A percentile compares a stretch with the other conserved stretches of the same genome.
These are phyloP conservation scores for Rhinichthys osculus DNA, from an alignment of 2,797 vertebrate genomes.

Conservation along the genomic window DNA sequence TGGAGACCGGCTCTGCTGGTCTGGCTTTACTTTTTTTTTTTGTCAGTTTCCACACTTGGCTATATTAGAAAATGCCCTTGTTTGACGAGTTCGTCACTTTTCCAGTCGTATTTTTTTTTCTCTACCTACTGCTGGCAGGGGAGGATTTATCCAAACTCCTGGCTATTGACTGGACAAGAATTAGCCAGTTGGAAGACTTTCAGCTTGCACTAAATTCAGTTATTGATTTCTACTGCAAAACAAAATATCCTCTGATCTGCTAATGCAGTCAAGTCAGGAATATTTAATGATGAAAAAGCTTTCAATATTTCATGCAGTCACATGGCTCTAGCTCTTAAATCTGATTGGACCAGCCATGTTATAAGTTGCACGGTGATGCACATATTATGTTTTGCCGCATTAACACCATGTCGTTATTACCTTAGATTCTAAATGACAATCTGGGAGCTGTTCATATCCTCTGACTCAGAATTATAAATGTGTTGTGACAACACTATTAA, in stretches of 20 bases:
- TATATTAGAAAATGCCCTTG: slow-evolving; percentile 40
- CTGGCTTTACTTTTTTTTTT: background rate
- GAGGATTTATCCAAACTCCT: slow-evolving; percentile 42
- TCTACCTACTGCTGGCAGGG: slow-evolving; percentile 17
- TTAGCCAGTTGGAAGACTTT: background rate
- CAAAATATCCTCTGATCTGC: background rate
- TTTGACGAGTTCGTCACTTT: slow-evolving; percentile 46
- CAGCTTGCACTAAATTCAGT: background rate
- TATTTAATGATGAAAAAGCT: background rate
- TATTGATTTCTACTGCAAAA: background rate
- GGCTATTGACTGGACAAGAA: slow-evolving; percentile 20
- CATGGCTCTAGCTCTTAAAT: background rate
- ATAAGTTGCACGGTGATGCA: background rate
- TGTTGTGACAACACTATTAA: background rate
- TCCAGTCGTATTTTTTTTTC: background rate
- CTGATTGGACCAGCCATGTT: background rate
- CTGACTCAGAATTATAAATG: background rate
- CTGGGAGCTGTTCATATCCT: background rate
- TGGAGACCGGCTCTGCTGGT: slow-evolving; percentile 13
- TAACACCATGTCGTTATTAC: background rate
- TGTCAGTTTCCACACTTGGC: background rate
- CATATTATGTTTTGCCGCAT: background rate
- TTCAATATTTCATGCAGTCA: background rate
- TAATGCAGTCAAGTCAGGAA: background rate
- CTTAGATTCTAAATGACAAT: background rate